Evolutionary conservation across 1,140 invertebrate species (phyloP).

Genomic region (Ostrea edulis): DNA sequence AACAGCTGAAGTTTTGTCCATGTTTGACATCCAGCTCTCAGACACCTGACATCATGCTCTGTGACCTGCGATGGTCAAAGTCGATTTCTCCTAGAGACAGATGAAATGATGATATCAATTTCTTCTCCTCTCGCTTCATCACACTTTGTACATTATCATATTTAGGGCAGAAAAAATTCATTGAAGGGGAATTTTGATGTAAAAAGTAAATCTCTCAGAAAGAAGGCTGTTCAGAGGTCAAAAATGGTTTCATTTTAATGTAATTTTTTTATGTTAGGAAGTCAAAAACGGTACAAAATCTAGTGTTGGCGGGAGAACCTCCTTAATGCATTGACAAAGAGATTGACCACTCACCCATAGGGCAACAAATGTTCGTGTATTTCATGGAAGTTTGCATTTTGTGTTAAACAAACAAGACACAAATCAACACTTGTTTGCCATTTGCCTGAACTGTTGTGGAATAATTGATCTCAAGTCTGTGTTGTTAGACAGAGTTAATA

Average conservation of each 20-base stretch:
- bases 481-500: conserved; percentile 33
- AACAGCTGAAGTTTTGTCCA: not conserved
- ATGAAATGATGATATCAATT: no score
- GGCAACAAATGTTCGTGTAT: not conserved
- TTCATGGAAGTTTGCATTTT: conserved; percentile 15
- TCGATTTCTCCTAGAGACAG: not conserved
- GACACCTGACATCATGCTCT: not conserved
- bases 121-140: no score
- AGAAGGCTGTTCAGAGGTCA: no score
- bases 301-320: no score
- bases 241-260: no score
- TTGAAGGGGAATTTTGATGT: no score
- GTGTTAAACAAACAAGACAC: not conserved
- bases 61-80: not conserved
- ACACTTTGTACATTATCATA: no score
- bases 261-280: no score
- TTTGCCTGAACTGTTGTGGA: conserved; percentile 19
- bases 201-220: no score
- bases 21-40: not conserved
- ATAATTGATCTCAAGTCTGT: conserved; percentile 16
- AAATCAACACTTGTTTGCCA: conserved; percentile 28
- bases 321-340: no score
- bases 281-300: no score
- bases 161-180: no score
- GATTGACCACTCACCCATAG: not conserved